Percentiles rank a stretch among this genome's conserved stretches.
These are phyloP conservation scores for Lithophane semibrunnea DNA, from an alignment of 2,888 invertebrate genomes.

Conservation along the genomic window DNA sequence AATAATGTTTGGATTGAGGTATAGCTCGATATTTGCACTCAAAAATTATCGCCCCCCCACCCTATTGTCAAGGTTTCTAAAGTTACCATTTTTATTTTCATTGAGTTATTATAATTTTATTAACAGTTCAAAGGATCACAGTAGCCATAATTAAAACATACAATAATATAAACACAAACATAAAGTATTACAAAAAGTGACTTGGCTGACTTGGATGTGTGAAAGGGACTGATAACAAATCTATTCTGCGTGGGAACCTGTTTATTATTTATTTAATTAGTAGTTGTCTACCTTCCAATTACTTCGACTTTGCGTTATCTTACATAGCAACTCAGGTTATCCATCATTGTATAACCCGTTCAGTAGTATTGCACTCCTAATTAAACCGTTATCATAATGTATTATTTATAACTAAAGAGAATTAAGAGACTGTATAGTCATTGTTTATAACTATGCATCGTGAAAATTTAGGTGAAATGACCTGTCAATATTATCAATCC, in stretches of 20 bases:
- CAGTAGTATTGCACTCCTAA: not conserved
- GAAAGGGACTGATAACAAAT: conserved; percentile 1
- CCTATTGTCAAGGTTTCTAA: not conserved
- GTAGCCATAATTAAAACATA: not conserved
- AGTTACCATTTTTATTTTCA: not conserved
- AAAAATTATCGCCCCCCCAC: too few species aligned
- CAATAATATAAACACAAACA: not conserved
- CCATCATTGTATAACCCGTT: not conserved
- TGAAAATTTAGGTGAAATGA: too few species aligned
- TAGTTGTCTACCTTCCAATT: too few species aligned
- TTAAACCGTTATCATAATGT: not conserved
- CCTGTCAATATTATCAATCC: too few species aligned
- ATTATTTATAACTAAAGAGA: too few species aligned
- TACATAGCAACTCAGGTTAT: not conserved
- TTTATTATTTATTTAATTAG: not conserved
- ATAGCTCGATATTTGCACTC: too few species aligned
- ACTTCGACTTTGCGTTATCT: not conserved
- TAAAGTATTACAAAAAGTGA: not conserved
- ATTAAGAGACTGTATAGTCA: too few species aligned
- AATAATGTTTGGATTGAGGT: not conserved
- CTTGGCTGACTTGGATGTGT: not conserved
- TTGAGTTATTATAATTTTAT: not conserved
- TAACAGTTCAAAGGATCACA: too few species aligned
- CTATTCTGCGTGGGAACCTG: not conserved
- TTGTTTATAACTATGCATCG: not conserved